These are phyloP conservation scores for Macrobrachium nipponense DNA, from an alignment of 1,140 invertebrate species.

Conservation along the genomic window DNA sequence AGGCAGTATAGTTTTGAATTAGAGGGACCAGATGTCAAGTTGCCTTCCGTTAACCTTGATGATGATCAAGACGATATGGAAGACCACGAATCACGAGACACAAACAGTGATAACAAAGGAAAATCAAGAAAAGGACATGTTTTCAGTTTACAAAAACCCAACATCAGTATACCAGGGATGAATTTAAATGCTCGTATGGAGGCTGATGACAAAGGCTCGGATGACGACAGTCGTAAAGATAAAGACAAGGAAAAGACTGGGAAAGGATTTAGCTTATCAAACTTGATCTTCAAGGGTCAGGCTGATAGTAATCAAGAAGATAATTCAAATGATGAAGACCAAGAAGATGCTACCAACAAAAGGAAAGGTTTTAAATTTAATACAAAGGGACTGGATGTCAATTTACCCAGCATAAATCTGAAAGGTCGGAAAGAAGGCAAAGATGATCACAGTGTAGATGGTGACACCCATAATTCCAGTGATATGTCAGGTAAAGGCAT, in stretches of 20 bases:
- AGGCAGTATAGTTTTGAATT: neutral
- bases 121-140: neutral
- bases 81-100: neutral
- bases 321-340: neutral
- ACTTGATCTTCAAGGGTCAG: neutral
- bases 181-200: neutral
- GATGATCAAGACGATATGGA: neutral
- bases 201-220: constrained; percentile 3
- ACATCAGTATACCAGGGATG: neutral
- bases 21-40: neutral
- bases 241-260: neutral
- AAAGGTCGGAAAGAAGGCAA: constrained; percentile 11
- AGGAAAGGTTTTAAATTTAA: constrained; percentile 1
- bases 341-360: neutral
- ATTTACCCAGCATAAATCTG: constrained; percentile 20
- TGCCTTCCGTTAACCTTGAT: neutral
- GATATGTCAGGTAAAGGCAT: neutral
- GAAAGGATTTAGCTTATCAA: constrained; percentile 27
- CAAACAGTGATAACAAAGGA: neutral
- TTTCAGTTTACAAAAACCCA: neutral
- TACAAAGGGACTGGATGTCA: constrained; percentile 27
- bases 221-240: neutral
- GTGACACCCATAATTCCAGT: neutral
- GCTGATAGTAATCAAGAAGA: neutral
- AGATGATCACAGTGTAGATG: neutral